A percentile compares a stretch with the other conserved stretches of the same genome.
phyloP scores from a whole-genome alignment of 2,797 vertebrate genomes.

The Lepilemur septentrionalis region DNA sequence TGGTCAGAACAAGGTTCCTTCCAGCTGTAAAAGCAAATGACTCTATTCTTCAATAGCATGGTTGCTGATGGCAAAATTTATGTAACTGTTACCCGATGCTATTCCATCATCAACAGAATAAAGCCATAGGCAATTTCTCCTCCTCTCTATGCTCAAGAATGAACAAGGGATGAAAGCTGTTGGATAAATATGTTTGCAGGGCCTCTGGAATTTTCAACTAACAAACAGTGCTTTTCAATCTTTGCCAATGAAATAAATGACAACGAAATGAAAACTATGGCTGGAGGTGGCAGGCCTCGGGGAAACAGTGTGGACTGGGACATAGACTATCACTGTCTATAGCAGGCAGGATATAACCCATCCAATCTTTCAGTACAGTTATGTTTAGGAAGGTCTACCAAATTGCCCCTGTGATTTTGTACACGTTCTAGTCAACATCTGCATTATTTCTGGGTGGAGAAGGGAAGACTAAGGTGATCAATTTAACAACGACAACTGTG shows the following conservation, averaged over 20 bases:
- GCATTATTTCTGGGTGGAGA: neutral
- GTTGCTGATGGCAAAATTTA: neutral
- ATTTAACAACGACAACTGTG: neutral
- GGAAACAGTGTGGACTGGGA: neutral
- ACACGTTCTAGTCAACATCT: neutral
- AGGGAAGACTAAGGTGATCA: neutral
- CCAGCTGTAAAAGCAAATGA: neutral
- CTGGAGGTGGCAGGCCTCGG: no score
- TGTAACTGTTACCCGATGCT: neutral
- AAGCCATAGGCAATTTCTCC: neutral
- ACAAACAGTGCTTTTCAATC: neutral
- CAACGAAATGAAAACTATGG: neutral
- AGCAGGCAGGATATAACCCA: neutral
- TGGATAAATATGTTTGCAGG: neutral
- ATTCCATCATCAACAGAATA: neutral
- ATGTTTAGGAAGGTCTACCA: neutral
- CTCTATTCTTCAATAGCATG: neutral
- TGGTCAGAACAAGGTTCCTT: neutral
- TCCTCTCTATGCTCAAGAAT: neutral
- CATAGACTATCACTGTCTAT: fast-evolving
- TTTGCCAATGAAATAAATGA: neutral
- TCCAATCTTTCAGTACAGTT: neutral
- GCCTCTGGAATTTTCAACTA: neutral
- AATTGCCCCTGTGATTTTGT: neutral
- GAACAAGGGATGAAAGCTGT: neutral